Evolutionary conservation across 2,113 vertebrate species (phyloP).

Genomic region (Nasalis larvatus): DNA sequence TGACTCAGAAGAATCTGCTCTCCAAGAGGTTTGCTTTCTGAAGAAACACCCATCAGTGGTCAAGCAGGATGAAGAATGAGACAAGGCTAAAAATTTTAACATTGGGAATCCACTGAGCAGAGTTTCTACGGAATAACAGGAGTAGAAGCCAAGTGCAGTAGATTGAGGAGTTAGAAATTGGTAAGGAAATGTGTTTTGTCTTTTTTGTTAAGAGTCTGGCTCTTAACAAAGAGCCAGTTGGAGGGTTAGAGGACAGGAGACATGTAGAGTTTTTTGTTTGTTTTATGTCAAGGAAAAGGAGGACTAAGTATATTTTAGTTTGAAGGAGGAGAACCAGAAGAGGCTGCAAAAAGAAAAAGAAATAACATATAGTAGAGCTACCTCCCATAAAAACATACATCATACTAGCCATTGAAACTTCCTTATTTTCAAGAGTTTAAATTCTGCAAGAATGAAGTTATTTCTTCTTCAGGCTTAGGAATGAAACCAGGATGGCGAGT

Average conservation of each 20-base stretch:
- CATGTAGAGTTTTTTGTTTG: not conserved
- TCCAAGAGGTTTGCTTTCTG: not conserved
- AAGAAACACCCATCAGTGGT: not conserved
- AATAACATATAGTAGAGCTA: not conserved
- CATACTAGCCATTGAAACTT: not conserved
- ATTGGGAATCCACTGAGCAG: not conserved
- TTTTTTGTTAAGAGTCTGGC: not conserved
- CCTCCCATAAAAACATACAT: not conserved
- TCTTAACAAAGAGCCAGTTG: not conserved
- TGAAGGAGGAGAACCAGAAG: not conserved
- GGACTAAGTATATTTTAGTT: not conserved
- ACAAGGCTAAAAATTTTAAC: not conserved
- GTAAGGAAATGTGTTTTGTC: not conserved
- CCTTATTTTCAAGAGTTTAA: not conserved
- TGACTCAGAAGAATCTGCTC: not conserved
- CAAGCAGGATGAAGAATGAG: not conserved
- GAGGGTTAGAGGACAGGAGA: not conserved
- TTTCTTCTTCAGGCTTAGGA: not conserved
- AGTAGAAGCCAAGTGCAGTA: not conserved
- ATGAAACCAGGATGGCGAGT: not conserved
- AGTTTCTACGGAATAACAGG: not conserved
- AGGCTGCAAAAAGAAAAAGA: not conserved
- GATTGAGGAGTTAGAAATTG: not conserved
- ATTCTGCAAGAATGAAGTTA: not conserved
- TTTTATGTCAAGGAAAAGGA: constrained; percentile 36